Conservation (phyloP, 2,888 invertebrate genomes). For the Mayetiola destructor region DNA sequence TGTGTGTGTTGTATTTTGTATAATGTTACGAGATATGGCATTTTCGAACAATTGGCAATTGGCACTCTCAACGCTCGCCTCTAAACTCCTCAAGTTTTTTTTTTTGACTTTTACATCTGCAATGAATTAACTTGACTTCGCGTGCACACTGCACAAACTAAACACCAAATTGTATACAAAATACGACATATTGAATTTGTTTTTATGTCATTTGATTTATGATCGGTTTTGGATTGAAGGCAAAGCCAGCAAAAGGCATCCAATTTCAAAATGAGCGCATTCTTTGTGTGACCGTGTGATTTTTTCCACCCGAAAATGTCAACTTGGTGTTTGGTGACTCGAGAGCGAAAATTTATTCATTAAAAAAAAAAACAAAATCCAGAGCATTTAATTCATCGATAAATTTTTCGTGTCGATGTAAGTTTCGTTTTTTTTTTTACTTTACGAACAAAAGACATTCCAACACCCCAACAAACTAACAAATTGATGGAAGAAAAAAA, state of each 20-base stretch:
- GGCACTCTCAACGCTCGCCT: too few species aligned
- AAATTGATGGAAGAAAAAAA: background rate
- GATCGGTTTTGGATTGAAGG: background rate
- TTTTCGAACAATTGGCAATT: too few species aligned
- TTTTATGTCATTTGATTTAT: constrained; percentile 12
- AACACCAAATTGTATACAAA: too few species aligned
- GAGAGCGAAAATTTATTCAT: too few species aligned
- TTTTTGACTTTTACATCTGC: background rate
- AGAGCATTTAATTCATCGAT: too few species aligned
- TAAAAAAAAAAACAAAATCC: too few species aligned
- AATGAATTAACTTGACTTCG: constrained; percentile 10
- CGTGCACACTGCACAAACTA: constrained; percentile 6
- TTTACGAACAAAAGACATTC: background rate
- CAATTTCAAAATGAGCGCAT: background rate
- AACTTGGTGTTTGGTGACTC: background rate
- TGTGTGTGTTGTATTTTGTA: background rate
- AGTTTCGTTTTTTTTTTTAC: too few species aligned
- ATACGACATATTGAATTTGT: constrained; percentile 6
- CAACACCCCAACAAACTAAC: background rate
- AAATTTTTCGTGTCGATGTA: too few species aligned
- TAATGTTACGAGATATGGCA: too few species aligned
- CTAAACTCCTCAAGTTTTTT: background rate
- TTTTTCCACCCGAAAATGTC: constrained; percentile 13
- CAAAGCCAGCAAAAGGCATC: background rate
- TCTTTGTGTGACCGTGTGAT: constrained; percentile 10